Conservation (phyloP, 1,140 invertebrate species). For the Cardiocondyla obscurior region DNA sequence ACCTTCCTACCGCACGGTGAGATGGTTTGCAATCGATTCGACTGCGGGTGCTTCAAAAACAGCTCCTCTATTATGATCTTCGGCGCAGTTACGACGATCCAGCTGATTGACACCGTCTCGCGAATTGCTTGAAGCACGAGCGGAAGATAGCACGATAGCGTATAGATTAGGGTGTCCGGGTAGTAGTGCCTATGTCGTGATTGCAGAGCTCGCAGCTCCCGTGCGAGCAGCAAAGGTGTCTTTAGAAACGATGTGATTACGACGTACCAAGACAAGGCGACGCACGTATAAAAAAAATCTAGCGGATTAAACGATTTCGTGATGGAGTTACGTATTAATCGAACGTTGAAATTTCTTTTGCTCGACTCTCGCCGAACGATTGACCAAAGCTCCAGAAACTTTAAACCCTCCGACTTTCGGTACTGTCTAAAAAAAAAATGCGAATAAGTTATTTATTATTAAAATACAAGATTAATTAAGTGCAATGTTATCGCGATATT, state of each 20-base stretch:
- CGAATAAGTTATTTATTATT: too few species aligned
- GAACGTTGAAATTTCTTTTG: constrained; percentile 74
- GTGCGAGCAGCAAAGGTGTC: constrained; percentile 74
- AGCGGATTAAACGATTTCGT: constrained; percentile 75
- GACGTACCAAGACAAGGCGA: constrained; percentile 76
- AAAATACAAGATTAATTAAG: too few species aligned
- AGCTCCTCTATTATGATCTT: constrained; percentile 86
- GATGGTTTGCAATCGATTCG: constrained; percentile 87
- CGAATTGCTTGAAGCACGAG: constrained; percentile 84
- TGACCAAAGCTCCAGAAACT: constrained; percentile 25
- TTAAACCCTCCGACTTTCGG: constrained; percentile 67
- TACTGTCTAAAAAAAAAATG: constrained; percentile 66
- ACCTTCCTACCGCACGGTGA: constrained; percentile 91
- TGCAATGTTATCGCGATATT: too few species aligned
- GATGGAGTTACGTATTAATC: constrained; percentile 63
- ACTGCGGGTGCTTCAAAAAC: constrained; percentile 81
- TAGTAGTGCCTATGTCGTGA: constrained; percentile 79
- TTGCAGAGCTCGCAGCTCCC: constrained; percentile 76
- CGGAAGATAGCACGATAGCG: constrained; percentile 85
- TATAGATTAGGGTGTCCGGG: constrained; percentile 77
- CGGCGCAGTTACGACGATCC: constrained; percentile 85
- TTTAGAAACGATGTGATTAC: constrained; percentile 70
- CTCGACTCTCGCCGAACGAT: constrained; percentile 74
- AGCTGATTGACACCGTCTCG: constrained; percentile 85
- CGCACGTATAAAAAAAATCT: constrained; percentile 47